Conservation (phyloP, 1,140 invertebrate species). For the Zaprionus camerounensis region DNA sequence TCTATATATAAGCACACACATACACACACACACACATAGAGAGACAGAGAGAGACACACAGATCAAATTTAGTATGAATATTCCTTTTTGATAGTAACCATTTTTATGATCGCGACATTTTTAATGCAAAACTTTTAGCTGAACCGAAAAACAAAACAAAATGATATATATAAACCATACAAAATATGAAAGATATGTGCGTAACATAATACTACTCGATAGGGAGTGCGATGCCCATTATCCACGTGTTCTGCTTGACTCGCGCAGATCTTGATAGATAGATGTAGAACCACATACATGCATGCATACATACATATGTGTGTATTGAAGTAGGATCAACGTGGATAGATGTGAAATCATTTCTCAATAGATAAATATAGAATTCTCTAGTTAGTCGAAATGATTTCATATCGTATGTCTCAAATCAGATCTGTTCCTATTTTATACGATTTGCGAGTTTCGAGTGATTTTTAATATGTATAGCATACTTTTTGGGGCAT, state of each 20-base stretch:
- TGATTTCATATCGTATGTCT: background rate
- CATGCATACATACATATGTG: too few relatives aligned
- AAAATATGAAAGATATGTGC: background rate
- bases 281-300: too few relatives aligned
- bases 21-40: conserved; percentile 23
- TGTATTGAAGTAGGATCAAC: too few relatives aligned
- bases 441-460: background rate
- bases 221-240: too few relatives aligned
- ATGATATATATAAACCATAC: background rate
- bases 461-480: background rate
- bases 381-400: background rate
- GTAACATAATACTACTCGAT: background rate
- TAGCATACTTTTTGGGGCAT: background rate
- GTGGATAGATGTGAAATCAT: too few relatives aligned
- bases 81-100: conserved; percentile 75
- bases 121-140: conserved; percentile 58
- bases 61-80: conserved; percentile 53
- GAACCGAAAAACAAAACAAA: conserved; percentile 5
- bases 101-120: conserved; percentile 68
- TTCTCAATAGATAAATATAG: background rate
- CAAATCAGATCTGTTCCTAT: background rate
- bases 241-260: too few relatives aligned
- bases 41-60: conserved; percentile 39
- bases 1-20: conserved; percentile 27
- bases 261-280: too few relatives aligned